phyloP scores from a whole-genome alignment of 2,797 vertebrate species.

The Lagorchestes hirsutus region DNA sequence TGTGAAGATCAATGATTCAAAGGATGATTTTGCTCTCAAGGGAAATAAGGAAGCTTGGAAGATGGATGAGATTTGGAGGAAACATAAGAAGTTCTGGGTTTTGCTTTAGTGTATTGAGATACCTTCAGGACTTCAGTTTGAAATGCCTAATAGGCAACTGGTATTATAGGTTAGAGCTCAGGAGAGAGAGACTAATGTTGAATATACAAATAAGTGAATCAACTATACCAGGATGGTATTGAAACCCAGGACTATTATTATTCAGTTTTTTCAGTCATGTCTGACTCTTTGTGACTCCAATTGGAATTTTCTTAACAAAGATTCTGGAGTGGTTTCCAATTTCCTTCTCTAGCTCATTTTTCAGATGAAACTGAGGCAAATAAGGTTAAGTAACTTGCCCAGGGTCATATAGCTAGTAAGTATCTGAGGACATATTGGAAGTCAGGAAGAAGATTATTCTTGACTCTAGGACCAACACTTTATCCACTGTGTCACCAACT shows the following conservation, averaged over 20 bases:
- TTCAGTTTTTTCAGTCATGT: neutral
- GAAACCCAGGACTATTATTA: neutral
- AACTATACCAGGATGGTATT: neutral
- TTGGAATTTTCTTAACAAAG: neutral
- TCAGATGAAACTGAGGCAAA: neutral
- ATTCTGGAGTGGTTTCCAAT: neutral
- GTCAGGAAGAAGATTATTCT: neutral
- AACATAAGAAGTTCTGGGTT: neutral
- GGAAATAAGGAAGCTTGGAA: neutral
- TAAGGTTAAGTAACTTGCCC: no score
- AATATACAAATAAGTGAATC: neutral
- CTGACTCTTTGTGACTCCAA: neutral
- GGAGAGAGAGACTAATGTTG: neutral
- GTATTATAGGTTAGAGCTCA: neutral
- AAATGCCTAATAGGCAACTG: neutral
- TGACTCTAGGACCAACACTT: neutral
- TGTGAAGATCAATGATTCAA: neutral
- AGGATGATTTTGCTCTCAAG: neutral
- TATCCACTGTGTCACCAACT: neutral
- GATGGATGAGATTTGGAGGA: neutral
- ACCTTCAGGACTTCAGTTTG: neutral
- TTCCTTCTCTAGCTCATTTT: neutral
- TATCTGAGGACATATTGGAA: neutral
- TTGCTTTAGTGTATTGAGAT: neutral
- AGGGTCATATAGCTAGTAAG: neutral